phyloP scores from a whole-genome alignment of 2,113 vertebrate species.

The Semicossyphus pulcher region DNA sequence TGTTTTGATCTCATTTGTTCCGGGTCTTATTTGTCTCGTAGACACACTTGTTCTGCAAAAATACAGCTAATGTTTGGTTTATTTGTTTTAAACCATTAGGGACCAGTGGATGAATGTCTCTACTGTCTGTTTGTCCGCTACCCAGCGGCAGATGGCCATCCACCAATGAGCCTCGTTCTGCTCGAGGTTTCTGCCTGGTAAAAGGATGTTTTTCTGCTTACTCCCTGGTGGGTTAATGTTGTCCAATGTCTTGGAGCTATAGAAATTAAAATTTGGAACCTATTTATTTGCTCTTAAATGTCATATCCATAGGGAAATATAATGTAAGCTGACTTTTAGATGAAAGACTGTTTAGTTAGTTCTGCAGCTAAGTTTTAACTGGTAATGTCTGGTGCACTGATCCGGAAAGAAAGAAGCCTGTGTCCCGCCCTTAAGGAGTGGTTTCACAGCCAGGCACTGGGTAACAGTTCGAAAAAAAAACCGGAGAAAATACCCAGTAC shows the following conservation, averaged over 20 bases:
- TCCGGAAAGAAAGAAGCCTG: slow-evolving; percentile 61
- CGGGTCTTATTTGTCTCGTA: slow-evolving; percentile 8
- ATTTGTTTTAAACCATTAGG: background rate
- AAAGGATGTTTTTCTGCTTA: too few relatives aligned
- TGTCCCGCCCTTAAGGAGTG: slow-evolving; percentile 43
- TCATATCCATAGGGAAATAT: background rate
- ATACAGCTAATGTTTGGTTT: background rate
- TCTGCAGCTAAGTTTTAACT: slow-evolving; percentile 34
- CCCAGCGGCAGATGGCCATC: too few relatives aligned
- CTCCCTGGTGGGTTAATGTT: too few relatives aligned
- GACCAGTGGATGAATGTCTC: background rate
- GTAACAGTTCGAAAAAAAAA: slow-evolving; percentile 49
- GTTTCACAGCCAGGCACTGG: slow-evolving; percentile 50
- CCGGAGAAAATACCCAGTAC: slow-evolving; percentile 46
- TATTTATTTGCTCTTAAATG: background rate
- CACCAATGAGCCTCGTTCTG: too few relatives aligned
- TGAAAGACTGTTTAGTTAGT: slow-evolving; percentile 27
- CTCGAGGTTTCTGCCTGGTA: too few relatives aligned
- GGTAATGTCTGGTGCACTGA: slow-evolving; percentile 46
- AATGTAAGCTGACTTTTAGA: slow-evolving; percentile 23
- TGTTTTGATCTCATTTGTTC: slow-evolving; percentile 6
- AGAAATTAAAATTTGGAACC: background rate
- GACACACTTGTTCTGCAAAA: background rate
- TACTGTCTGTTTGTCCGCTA: too few relatives aligned
- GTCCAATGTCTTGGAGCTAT: too few relatives aligned